Evolutionary conservation across 2,888 invertebrate species (phyloP), one percentile per base, ranked within the genome.

Genomic region (Hirtodrosophila trivittata): DNA sequence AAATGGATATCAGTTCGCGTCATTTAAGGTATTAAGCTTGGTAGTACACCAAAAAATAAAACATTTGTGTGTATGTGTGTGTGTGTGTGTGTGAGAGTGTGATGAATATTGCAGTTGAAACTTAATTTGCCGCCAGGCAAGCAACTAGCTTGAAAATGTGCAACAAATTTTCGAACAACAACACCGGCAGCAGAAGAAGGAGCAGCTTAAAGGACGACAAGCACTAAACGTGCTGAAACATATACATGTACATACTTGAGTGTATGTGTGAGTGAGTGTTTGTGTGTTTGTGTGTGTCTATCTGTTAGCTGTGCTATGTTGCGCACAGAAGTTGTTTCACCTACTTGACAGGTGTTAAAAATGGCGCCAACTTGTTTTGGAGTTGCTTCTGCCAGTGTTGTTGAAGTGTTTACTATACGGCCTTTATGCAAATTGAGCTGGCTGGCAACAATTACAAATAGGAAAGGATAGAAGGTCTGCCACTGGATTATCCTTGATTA

Each of bases 261-360:
- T 25, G 16, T 42, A 52, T 50, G 18, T 42, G 46, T 46, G 54
- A 46, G 32, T 35, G 13, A 16, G 33, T 42, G 12, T 33, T 35
- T 21, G 13, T 49, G 47, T 42, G 16, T 60, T 26, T 50, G 28
- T 35, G 13, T 21, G 18, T 21, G n/a, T 38, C 9, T n/a, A 9
- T 38, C 5, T 38, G 21, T n/a, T 42, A 26, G 0, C 12, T 13
- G 26, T 21, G 18, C 18, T 21, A 21, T 16, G 25, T 16, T 45
- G 39, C 10, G 16, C 37, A 45, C 32, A 14, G 59, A 62, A 63
- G 52, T 67, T 69, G 56, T 39, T 49, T 54, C 54, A 64, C 69
- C 63, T 72, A 35, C 64, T 62, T 78, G 76, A 69, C 86, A 86
- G 83, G 86, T 82, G 82, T 72, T 83, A 56, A 76, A 71, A 76